Base-by-base conservation (phyloP, 2,888 invertebrate species). In the Bombylius discolor region DNA sequence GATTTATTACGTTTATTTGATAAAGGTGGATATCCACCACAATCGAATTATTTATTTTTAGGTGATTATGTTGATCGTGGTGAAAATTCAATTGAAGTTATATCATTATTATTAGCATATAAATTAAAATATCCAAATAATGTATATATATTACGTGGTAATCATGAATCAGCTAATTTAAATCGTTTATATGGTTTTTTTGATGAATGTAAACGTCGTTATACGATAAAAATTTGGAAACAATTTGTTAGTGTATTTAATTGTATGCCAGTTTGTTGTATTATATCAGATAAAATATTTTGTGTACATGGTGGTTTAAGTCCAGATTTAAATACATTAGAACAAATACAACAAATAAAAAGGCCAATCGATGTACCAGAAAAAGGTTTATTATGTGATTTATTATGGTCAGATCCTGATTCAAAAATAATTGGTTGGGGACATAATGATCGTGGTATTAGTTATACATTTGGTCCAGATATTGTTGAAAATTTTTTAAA, bases 401-500 rank as follows among this genome's bases (percentile, higher is more conserved):
- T 42, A 42, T 42, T 42, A 42, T 42, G 39, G 39, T 42, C 39
- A 42, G 39, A 42, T 42, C 39, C 39, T 5, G 39, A 42, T 42
- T 11, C 39, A 42, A 11, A 42, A 11, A 11, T 42, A 11, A 42
- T 4, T 42, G 39, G 39, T 11, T 42, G 39, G 39, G 39, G 39
- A 11, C 8, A 42, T 42, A 42, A 42, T 42, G 39, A 42, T 42
- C 39, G 39, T 42, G 39, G 39, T 42, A 42, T 42, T 42, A 42
- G 39, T 42, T 42, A 42, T 42, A 42, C 39, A 42, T 42, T 42
- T 42, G 39, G 39, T 11, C 11, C 11, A 11, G 39, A 42, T 42
- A 42, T 42, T 6, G 66, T 65, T n/a, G 59, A 60, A n/a, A 64
- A 65, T 45, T 65, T 65, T 76, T 88, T 85, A 42, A 60, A 61